phyloP scores from a whole-genome alignment of 1,140 invertebrate species.

The Danaus plexippus region DNA sequence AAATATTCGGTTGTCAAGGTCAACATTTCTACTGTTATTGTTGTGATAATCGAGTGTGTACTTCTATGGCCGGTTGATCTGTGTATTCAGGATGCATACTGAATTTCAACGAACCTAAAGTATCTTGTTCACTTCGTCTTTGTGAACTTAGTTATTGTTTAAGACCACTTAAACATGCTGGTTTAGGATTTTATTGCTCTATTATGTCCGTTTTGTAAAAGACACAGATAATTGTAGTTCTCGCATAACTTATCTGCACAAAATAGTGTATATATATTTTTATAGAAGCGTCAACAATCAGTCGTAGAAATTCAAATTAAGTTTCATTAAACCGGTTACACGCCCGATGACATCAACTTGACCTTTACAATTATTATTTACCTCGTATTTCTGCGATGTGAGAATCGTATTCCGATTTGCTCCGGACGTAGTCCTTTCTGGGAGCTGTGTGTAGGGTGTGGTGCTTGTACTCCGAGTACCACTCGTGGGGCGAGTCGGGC shows the following conservation, averaged over 20 bases:
- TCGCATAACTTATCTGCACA: not conserved
- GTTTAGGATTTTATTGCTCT: no score
- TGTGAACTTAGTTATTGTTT: no score
- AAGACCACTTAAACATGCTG: no score
- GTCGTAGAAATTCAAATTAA: slow-evolving; percentile 1
- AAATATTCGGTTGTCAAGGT: no score
- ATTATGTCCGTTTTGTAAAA: not conserved
- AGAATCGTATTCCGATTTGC: slow-evolving; percentile 86
- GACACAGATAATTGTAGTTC: not conserved
- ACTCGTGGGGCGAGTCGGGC: slow-evolving; percentile 74
- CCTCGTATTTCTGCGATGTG: slow-evolving; percentile 90
- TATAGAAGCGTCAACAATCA: no score
- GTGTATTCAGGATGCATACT: no score
- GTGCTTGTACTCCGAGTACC: slow-evolving; percentile 63
- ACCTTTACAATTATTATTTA: slow-evolving; percentile 52
- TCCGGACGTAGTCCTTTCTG: slow-evolving; percentile 77
- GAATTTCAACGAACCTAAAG: no score
- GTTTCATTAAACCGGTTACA: not conserved
- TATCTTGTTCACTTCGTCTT: no score
- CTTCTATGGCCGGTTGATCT: no score
- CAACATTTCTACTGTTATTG: no score
- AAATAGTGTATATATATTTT: no score
- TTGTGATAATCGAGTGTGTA: no score
- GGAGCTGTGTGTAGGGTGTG: slow-evolving; percentile 69
- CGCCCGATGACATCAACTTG: slow-evolving; percentile 7